Evolutionary conservation across 2,113 vertebrate species (phyloP).

Genomic region (Tragelaphus imberbis): DNA sequence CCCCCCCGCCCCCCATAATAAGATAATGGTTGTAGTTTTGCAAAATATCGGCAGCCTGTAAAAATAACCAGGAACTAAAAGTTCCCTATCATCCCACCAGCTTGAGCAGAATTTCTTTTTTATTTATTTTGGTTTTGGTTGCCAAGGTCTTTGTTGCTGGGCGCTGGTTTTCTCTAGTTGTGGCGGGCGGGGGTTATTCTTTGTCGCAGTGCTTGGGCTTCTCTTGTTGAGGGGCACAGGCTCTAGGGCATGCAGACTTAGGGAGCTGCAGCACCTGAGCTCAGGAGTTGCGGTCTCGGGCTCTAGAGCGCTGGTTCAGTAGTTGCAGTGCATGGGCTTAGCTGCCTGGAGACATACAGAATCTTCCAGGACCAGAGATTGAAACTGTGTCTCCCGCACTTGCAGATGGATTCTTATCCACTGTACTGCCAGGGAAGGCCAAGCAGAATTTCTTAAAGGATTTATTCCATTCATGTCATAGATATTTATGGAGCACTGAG

Average conservation of each 20-base stretch:
- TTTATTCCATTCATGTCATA: background rate
- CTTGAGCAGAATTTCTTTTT: background rate
- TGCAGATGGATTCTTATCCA: background rate
- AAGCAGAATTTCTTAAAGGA: background rate
- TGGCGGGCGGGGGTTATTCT: background rate
- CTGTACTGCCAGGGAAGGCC: too few relatives aligned
- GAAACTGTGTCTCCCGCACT: background rate
- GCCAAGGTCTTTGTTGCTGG: background rate
- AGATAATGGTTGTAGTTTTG: background rate
- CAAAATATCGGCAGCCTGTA: background rate
- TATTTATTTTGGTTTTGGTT: background rate
- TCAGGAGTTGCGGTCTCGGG: rapidly evolving
- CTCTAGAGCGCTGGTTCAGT: background rate
- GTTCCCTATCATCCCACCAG: background rate
- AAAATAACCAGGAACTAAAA: background rate
- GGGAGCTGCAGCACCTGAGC: background rate
- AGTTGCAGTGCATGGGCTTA: background rate
- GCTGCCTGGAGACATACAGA: background rate
- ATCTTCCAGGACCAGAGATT: background rate
- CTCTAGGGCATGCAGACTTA: background rate
- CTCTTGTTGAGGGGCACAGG: background rate
- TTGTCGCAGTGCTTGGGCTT: rapidly evolving
- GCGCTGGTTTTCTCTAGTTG: background rate
- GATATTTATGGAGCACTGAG: background rate
- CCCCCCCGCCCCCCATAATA: background rate